Evolutionary conservation across 2,797 vertebrate species (phyloP), one percentile per base, ranked within the genome.

Genomic region (Anguilla obscura): DNA sequence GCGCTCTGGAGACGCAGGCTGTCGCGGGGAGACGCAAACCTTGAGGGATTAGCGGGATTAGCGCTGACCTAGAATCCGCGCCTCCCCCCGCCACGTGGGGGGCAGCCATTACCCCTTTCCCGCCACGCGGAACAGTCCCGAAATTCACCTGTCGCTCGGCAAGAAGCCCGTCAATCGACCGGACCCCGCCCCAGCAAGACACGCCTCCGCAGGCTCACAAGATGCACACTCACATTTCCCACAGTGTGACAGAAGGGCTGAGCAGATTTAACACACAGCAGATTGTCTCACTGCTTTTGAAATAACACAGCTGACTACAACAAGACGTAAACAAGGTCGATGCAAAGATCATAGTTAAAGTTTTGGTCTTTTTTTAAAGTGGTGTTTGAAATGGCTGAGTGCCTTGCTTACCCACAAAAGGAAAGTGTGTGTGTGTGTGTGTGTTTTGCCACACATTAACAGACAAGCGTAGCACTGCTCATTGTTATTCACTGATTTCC

Each of bases 1-100:
- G 90, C 92, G 89, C 90, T 89, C 88, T 50, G 18, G 12, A 76
- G 74, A 40, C 33, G 14, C 74, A 82, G 79, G 79, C 79, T 82
- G 79, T 82, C 79, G 21, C 21, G n/a, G 79, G 5, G 76, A 80
- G 76, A 80, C 52, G 10, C 27, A 18, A 60, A 58, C 84, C 84
- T 85, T 60, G 2, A 21, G 52, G 84, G 84, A 85, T 85, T 85
- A 85, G 52, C 52, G 18, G 84, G 33, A 36, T 58, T 54, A 40
- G 27, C 30, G 84, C 54, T 85, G 84, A 85, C 84, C 84, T 85
- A 58, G 52, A 85, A 58, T 85, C 54, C 27, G 79, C 7, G 18
- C 8, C 33, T 21, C 45, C 4, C 79, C 45, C 69, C 69, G 16
- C 71, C 2, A 50, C 74, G 8, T 21, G 1, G 40, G 5, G 45